Percentiles rank a stretch among this genome's conserved stretches.
Conservation (phyloP, 2,888 invertebrate species). For the Epistrophe eligans region DNA sequence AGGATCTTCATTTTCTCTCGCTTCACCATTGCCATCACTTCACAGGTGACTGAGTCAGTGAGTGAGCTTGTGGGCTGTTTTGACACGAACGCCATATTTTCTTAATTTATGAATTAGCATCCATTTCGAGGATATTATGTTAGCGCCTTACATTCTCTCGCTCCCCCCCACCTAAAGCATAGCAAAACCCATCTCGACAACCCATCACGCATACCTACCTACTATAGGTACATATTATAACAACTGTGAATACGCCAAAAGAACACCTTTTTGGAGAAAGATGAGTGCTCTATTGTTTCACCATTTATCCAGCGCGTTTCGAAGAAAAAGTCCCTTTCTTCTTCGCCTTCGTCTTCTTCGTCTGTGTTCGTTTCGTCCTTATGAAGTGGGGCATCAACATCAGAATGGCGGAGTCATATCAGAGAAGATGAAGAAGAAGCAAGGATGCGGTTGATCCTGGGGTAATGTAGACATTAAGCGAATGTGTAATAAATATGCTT, state of each 20-base stretch:
- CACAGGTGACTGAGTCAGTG: conserved; percentile 47
- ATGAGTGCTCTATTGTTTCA: conserved; percentile 68
- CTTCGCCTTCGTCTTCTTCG: background rate
- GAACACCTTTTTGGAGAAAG: conserved; percentile 35
- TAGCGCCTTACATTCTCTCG: conserved; percentile 1
- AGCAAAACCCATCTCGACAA: background rate
- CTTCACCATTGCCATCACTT: background rate
- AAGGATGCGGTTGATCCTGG: conserved; percentile 49
- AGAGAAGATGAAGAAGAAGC: conserved; percentile 6
- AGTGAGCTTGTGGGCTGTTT: conserved; percentile 56
- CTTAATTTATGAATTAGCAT: conserved; percentile 73
- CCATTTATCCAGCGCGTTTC: conserved; percentile 48
- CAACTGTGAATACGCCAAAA: conserved; percentile 25
- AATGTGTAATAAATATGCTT: conserved; percentile 69
- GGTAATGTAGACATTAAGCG: conserved; percentile 71
- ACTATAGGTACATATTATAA: background rate
- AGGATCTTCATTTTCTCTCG: background rate
- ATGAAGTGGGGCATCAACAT: background rate
- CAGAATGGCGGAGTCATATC: background rate
- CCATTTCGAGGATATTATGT: conserved; percentile 43
- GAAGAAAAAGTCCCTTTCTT: conserved; percentile 7
- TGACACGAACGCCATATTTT: conserved; percentile 72
- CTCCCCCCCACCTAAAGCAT: background rate
- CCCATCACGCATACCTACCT: background rate
- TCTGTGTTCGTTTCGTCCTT: background rate